Conservation (phyloP, 1,140 invertebrate species). For the Heterodera carotae region DNA sequence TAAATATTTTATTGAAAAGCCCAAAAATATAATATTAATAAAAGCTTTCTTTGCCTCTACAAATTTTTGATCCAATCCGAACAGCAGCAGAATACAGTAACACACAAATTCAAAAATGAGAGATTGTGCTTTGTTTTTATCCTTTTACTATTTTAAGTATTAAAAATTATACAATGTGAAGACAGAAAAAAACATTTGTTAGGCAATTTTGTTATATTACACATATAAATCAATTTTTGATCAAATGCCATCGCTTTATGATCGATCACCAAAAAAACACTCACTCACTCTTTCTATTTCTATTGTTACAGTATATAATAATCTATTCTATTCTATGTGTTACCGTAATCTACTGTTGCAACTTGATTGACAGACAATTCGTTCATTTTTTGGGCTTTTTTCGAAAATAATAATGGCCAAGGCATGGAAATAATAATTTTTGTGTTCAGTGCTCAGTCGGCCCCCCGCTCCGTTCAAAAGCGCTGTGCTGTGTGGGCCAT, state of each 20-base stretch:
- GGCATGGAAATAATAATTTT: background rate
- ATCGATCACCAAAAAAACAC: too few species aligned
- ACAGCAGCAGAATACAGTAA: background rate
- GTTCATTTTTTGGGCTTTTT: too few species aligned
- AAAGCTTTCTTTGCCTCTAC: too few species aligned
- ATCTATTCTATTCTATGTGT: background rate
- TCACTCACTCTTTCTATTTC: too few species aligned
- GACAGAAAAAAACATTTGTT: background rate
- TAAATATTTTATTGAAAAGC: background rate
- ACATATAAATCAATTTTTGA: background rate
- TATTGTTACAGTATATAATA: too few species aligned
- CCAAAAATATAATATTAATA: background rate
- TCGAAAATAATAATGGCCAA: too few species aligned
- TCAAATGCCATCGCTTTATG: too few species aligned
- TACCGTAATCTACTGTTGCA: background rate
- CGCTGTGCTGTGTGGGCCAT: background rate
- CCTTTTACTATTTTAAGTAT: slow-evolving; percentile 2
- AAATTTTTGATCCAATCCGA: background rate
- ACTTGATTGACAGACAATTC: background rate
- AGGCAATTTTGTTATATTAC: background rate
- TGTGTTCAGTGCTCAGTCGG: background rate
- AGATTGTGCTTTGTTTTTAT: slow-evolving; percentile 12
- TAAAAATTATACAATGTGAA: background rate
- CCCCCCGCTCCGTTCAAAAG: background rate
- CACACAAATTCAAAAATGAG: background rate